Conservation (phyloP, 2,888 invertebrate genomes). For the Dioctria rufipes region DNA sequence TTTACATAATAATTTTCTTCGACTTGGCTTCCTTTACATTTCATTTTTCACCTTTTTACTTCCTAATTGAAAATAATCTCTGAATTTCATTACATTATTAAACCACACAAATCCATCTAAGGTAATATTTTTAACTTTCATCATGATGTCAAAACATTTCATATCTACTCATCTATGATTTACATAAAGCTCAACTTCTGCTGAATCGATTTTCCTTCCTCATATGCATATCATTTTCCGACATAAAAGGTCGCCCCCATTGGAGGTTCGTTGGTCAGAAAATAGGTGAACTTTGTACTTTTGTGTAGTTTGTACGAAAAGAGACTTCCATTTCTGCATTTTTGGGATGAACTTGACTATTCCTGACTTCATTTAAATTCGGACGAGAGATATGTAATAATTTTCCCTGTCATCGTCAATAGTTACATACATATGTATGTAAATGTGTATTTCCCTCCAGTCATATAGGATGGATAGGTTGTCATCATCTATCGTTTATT, state of each 20-base stretch:
- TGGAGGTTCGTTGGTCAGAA: slow-evolving; percentile 10
- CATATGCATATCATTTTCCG: slow-evolving; percentile 13
- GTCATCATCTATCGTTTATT: neutral
- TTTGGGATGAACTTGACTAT: slow-evolving; percentile 9
- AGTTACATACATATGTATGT: too few species aligned
- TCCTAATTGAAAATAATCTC: too few species aligned
- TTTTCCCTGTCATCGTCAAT: neutral
- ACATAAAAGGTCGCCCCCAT: slow-evolving; percentile 14
- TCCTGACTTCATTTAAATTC: slow-evolving; percentile 27
- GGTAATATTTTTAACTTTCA: neutral
- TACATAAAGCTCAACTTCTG: slow-evolving; percentile 22
- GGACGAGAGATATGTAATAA: slow-evolving; percentile 1
- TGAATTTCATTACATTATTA: too few species aligned
- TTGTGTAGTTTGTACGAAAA: neutral
- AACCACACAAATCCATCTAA: neutral
- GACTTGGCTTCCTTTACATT: too few species aligned
- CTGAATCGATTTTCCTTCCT: slow-evolving; percentile 23
- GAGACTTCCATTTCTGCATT: slow-evolving; percentile 18
- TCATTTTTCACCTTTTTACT: too few species aligned
- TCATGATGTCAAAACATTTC: too few species aligned
- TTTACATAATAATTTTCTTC: too few species aligned
- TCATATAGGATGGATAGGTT: slow-evolving; percentile 7
- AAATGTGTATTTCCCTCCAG: neutral
- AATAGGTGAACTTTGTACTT: slow-evolving; percentile 32
- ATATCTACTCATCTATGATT: neutral